These are phyloP conservation scores for Thymelicus sylvestris DNA, from an alignment of 2,888 invertebrate genomes.

Conservation along the genomic window DNA sequence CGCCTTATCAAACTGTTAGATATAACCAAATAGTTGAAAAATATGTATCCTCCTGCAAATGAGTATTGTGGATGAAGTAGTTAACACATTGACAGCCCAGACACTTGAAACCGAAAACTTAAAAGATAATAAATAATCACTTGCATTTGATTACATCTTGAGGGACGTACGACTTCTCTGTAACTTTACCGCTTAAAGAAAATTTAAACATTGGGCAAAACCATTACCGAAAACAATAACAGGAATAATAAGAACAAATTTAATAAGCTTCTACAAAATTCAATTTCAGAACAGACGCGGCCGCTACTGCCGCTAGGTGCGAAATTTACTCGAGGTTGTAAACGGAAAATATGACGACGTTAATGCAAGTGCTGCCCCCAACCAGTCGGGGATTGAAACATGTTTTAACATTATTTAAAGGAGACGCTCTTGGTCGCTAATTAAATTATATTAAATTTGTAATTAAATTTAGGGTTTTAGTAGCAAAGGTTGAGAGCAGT, in stretches of 20 bases:
- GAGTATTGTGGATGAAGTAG: too few species aligned
- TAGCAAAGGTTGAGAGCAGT: neutral
- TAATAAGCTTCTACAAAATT: constrained; percentile 31
- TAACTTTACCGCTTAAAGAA: neutral
- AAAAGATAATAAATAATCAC: too few species aligned
- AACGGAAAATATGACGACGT: constrained; percentile 34
- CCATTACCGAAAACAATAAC: constrained; percentile 13
- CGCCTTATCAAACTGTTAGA: too few species aligned
- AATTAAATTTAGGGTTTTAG: constrained; percentile 13
- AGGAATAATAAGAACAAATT: constrained; percentile 22
- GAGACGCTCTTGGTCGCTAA: constrained; percentile 14
- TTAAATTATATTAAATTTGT: constrained; percentile 29
- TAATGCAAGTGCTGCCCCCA: constrained; percentile 32
- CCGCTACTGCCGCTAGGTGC: constrained; percentile 11
- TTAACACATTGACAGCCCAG: too few species aligned
- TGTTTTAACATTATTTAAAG: constrained; percentile 28
- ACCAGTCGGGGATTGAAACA: constrained; percentile 30
- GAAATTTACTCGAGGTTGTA: constrained; percentile 32
- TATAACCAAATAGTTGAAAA: too few species aligned
- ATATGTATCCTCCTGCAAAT: too few species aligned
- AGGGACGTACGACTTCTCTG: too few species aligned
- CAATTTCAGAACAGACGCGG: constrained; percentile 32
- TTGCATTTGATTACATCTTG: too few species aligned
- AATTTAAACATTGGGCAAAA: constrained; percentile 2
- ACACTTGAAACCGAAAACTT: too few species aligned